phyloP scores from a whole-genome alignment of 2,888 invertebrate genomes.

The Hydrotaea cyrtoneurina region DNA sequence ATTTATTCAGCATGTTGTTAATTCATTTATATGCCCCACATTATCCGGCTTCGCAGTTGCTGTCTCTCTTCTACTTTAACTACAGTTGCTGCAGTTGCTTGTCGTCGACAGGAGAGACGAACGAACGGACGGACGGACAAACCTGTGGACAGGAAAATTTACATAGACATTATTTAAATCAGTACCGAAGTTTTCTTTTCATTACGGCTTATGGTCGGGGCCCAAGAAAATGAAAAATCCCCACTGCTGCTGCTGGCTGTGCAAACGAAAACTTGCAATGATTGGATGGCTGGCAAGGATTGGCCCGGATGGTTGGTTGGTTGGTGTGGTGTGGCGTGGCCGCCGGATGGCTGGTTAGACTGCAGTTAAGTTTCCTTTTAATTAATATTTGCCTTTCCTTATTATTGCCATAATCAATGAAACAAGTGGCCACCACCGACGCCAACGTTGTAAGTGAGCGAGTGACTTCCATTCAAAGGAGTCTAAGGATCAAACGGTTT shows the following conservation, averaged over 20 bases:
- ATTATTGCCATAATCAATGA: constrained; percentile 50
- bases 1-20: constrained; percentile 78
- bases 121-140: too few species aligned
- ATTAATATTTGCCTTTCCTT: constrained; percentile 68
- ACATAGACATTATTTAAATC: constrained; percentile 65
- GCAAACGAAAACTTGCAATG: constrained; percentile 14
- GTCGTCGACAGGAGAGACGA: not conserved
- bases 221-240: not conserved
- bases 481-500: constrained; percentile 46
- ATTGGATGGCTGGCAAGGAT: constrained; percentile 23
- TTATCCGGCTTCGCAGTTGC: constrained; percentile 43
- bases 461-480: not conserved
- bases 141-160: constrained; percentile 45
- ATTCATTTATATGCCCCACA: constrained; percentile 75
- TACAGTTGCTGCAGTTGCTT: not conserved
- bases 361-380: constrained; percentile 66
- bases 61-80: not conserved
- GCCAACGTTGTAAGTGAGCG: not conserved
- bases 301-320: constrained; percentile 1
- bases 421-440: constrained; percentile 23
- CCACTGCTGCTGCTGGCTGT: constrained; percentile 16
- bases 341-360: constrained; percentile 37
- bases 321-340: constrained; percentile 27
- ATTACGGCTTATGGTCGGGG: constrained; percentile 29
- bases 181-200: constrained; percentile 42